Percentiles rank a stretch among this genome's conserved stretches.
phyloP scores from a whole-genome alignment of 1,140 invertebrate genomes.

The Vanessa atalanta region DNA sequence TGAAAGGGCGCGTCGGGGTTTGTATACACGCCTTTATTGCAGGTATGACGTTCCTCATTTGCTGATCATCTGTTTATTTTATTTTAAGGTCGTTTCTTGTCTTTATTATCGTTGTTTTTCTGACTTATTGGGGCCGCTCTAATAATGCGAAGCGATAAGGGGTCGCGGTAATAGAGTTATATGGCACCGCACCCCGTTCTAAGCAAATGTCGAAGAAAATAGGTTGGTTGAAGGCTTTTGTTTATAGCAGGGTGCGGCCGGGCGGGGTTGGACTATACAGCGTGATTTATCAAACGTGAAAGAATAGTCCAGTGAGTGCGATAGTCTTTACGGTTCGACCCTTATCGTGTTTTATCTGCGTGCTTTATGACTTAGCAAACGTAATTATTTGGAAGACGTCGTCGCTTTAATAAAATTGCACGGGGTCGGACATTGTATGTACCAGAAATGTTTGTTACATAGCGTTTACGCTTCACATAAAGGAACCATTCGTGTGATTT shows the following conservation, averaged over 20 bases:
- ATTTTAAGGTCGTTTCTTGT: constrained; percentile 72
- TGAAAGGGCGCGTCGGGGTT: constrained; percentile 69
- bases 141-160: constrained; percentile 60
- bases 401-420: constrained; percentile 26
- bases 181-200: constrained; percentile 63
- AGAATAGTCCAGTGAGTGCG: constrained; percentile 34
- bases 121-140: constrained; percentile 61
- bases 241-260: constrained; percentile 63
- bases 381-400: constrained; percentile 29
- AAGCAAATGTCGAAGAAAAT: constrained; percentile 70
- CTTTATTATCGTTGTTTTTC: constrained; percentile 64
- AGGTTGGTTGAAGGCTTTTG: constrained; percentile 42
- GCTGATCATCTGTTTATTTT: constrained; percentile 76
- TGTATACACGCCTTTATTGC: constrained; percentile 73
- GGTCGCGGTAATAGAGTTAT: constrained; percentile 60
- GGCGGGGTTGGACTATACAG: constrained; percentile 48
- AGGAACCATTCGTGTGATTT: background rate
- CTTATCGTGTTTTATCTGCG: constrained; percentile 38
- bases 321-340: constrained; percentile 31
- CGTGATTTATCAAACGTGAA: constrained; percentile 65
- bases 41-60: constrained; percentile 65
- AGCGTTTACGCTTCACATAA: background rate
- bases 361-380: constrained; percentile 36
- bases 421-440: constrained; percentile 2
- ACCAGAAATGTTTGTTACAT: background rate